Conservation (phyloP, 2,797 vertebrate genomes). For the Lepus townsendii region DNA sequence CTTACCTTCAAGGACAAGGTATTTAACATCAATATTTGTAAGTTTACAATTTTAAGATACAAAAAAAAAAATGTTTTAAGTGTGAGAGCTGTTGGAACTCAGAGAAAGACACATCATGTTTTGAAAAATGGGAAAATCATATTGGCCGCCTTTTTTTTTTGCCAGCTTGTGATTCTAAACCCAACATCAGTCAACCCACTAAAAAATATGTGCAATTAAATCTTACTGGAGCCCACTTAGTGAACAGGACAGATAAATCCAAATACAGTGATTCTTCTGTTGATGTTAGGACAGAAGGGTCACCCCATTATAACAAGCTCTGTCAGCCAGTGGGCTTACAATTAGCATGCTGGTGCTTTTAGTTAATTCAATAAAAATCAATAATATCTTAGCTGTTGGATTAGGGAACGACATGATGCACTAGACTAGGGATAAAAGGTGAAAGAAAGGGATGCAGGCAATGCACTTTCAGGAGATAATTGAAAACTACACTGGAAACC, state of each 20-base stretch:
- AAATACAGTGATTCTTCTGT: neutral
- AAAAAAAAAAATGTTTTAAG: neutral
- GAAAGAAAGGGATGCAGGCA: too few species aligned
- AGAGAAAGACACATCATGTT: neutral
- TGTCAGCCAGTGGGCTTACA: rapidly evolving
- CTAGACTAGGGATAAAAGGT: too few species aligned
- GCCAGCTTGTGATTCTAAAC: neutral
- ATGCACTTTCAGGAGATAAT: too few species aligned
- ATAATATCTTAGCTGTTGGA: neutral
- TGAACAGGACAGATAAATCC: neutral
- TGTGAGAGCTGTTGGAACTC: rapidly evolving
- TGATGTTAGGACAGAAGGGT: neutral
- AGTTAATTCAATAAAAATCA: neutral
- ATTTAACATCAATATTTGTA: rapidly evolving
- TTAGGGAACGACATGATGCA: too few species aligned
- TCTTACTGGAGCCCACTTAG: neutral
- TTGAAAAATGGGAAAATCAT: neutral
- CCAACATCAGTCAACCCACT: neutral
- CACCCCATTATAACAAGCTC: neutral
- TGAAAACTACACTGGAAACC: too few species aligned
- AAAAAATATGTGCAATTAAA: neutral
- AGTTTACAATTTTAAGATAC: too few species aligned
- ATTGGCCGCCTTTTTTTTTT: neutral
- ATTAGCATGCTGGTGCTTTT: neutral
- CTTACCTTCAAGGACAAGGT: neutral